Evolutionary conservation across 2,888 invertebrate species (phyloP), one percentile per base, ranked within the genome.

Genomic region (Allygus modestus): DNA sequence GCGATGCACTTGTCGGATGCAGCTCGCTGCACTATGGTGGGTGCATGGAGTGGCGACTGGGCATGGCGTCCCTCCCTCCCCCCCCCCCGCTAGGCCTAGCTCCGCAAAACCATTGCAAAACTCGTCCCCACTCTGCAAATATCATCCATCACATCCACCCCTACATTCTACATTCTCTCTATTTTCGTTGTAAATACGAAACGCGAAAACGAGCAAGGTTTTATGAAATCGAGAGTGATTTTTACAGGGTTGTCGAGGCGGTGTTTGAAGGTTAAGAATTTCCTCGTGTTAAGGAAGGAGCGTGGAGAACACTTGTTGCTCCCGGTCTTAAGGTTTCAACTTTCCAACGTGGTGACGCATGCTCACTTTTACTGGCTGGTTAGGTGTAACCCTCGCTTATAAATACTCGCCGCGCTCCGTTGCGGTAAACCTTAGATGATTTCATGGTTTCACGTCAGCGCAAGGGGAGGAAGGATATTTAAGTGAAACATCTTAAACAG

Each of bases 11-110:
- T 77, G 77, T 79, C 54, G 61, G 23, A 77, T 84, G 84, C 84
- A 84, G 77, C 81, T 54, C 81, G 73, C 84, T 85, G 85, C 85
- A 85, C 85, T 79, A 81, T 82, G 75, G 81, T 85, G 85, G 75
- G 81, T 85, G 85, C 85, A 85, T 85, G 82, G 61, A 85, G 84
- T 82, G 84, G 65, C 84, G 82, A 82, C 84, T 69, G 85, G 85
- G 85, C 82, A 84, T 81, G 73, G 84, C 84, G 69, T 81, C 85
- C 75, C 81, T 82, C 77, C 84, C 84, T 75, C 54, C 61, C 43
- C 58, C 82, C 86, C 84, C 84, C 84, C n/a, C n/a, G 84, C 87
- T 86, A 86, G 87, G 86, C 87, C 87, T 82, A 82, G 82, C 84
- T 83, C 84, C 85, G 84, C 86, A 84, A 85, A 87, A 85, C 84